Evolutionary conservation across 2,113 vertebrate genomes (phyloP), one percentile per base, ranked within the genome.

Genomic region (Gopherus flavomarginatus): DNA sequence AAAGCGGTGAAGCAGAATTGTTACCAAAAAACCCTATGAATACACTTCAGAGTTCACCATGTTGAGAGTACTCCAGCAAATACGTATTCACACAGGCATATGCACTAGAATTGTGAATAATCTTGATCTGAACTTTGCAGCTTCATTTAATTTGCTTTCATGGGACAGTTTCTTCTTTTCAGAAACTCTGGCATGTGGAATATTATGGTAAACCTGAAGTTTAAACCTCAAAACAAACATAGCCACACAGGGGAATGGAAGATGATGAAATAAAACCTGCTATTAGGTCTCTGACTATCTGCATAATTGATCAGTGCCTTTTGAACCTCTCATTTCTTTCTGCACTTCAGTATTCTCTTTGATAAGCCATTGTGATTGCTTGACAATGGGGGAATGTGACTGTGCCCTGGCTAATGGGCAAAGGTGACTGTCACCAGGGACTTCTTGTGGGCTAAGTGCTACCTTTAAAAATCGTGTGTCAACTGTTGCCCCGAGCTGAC

Each of bases 11-110:
- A 27, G 5, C 42, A 11, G 81, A 65, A 5, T 27, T 65, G 72
- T 83, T 57, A 13, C 14, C 14, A 0, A 13, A 49, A 27, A 0
- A 0, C 56, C 38, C 27, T 0, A 0, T 47, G 82, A 44, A 75
- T 69, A 27, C 4, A 10, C 80, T 82, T n/a, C 82, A 75, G 86
- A 81, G 42, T 47, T 44, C 47, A 53, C 24, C 52, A 59, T 19
- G 11, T 21, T 86, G 72, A 22, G 29, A 83, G 24, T 77, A 22
- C 54, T 57, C 44, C 35, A 79, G 54, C n/a, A 90, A 31, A 47
- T 57, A 5, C 0, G 0, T 5, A 2, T 17, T 44, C 21, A 31
- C 21, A 21, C 27, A 12, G 0, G 1, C 53, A 53, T 0, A 22
- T 53, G 13, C 38, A 57, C 9, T 16, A 56, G 81, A 19, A 19